Conservation (phyloP, 1,140 invertebrate species). For the Drosophila repletoides region DNA sequence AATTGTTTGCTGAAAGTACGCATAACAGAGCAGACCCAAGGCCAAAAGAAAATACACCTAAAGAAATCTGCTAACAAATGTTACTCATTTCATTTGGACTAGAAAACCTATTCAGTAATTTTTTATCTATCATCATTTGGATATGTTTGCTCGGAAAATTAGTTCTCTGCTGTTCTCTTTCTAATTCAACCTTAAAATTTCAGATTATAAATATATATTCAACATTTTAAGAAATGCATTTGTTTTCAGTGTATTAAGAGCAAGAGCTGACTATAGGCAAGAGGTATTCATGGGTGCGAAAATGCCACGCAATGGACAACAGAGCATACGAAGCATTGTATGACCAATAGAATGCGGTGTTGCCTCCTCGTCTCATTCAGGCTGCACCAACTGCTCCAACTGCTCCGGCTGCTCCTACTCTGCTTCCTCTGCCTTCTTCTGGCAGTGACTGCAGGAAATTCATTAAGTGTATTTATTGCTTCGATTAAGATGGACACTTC, state of each 20-base stretch:
- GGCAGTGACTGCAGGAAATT: constrained; percentile 71
- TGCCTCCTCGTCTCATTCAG: neutral
- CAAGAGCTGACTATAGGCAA: constrained; percentile 27
- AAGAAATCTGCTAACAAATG: too few species aligned
- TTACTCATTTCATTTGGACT: too few species aligned
- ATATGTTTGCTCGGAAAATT: too few species aligned
- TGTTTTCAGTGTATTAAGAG: too few species aligned
- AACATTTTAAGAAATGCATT: too few species aligned
- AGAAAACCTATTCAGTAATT: too few species aligned
- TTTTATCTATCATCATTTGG: too few species aligned
- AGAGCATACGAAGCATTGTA: constrained; percentile 52
- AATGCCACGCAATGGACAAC: constrained; percentile 73
- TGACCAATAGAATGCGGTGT: constrained; percentile 72
- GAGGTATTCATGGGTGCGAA: constrained; percentile 72
- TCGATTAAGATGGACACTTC: constrained; percentile 80
- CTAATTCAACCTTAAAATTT: too few species aligned
- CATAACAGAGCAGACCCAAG: constrained; percentile 39
- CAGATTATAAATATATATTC: too few species aligned
- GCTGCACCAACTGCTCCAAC: neutral
- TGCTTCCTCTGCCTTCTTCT: constrained; percentile 10
- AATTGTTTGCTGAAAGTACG: constrained; percentile 67
- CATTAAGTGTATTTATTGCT: constrained; percentile 81
- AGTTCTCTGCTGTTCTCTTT: too few species aligned
- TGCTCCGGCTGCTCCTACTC: neutral
- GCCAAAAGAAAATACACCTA: constrained; percentile 1